Conservation (phyloP, 2,888 invertebrate species). For the Candidula unifasciata region DNA sequence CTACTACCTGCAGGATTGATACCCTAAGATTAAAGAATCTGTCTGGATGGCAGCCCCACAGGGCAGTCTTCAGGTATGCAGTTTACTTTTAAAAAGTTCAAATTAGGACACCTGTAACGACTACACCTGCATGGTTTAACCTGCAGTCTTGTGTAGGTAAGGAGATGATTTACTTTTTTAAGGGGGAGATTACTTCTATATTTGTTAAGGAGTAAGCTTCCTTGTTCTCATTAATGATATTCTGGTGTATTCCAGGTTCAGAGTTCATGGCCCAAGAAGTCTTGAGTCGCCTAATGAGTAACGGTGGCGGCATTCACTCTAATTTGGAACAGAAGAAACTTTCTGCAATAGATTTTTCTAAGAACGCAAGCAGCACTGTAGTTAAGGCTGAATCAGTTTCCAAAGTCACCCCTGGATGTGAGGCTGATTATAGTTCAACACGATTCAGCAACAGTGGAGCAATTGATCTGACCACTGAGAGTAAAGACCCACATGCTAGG, state of each 20-base stretch:
- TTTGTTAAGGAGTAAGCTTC: no score
- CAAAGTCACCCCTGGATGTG: background rate
- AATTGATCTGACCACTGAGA: constrained; percentile 43
- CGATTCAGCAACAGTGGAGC: constrained; percentile 14
- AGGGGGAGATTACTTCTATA: no score
- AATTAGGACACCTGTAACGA: no score
- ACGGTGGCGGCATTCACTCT: background rate
- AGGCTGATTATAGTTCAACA: background rate
- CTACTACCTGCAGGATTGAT: no score
- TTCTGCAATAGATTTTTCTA: background rate
- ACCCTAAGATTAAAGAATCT: no score
- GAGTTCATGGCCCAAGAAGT: background rate
- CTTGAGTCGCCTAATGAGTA: background rate
- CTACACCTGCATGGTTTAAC: no score
- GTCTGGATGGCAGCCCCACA: no score
- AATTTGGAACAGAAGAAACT: constrained; percentile 25
- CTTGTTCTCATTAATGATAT: background rate
- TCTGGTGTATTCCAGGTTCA: background rate
- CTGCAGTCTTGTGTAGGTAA: no score
- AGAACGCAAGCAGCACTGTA: background rate
- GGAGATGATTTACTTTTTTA: no score
- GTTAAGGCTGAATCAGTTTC: background rate
- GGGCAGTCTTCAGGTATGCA: no score
- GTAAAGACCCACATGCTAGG: constrained; percentile 15
- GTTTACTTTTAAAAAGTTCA: no score